Conservation (phyloP, 2,113 vertebrate genomes). For the Gambusia holbrooki region DNA sequence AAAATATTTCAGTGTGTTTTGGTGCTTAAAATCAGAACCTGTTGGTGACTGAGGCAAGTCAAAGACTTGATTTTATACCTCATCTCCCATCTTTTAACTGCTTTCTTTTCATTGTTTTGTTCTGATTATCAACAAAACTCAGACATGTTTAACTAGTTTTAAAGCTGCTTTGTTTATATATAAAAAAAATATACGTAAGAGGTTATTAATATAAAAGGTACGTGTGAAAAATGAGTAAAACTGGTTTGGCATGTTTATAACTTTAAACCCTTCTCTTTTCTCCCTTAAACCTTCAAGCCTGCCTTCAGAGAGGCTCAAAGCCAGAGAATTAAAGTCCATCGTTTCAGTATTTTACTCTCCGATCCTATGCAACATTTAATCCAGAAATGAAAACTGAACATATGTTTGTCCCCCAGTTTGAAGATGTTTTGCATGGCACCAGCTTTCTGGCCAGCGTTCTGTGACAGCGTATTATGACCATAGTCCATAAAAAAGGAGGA, state of each 20-base stretch:
- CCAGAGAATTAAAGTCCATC: constrained; percentile 18
- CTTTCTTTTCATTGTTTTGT: constrained; percentile 18
- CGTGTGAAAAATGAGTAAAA: constrained; percentile 42
- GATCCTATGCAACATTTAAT: constrained; percentile 92
- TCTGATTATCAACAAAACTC: constrained; percentile 22
- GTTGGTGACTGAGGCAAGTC: constrained; percentile 18
- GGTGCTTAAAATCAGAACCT: constrained; percentile 49
- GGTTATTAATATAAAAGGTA: constrained; percentile 36
- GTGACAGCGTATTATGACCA: no score
- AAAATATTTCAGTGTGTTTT: constrained; percentile 35
- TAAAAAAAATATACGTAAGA: constrained; percentile 42
- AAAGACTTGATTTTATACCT: constrained; percentile 65
- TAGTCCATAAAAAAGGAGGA: no score
- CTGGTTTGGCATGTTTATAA: constrained; percentile 32
- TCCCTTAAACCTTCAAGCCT: constrained; percentile 33
- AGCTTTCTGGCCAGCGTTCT: constrained; percentile 53
- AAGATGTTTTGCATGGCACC: constrained; percentile 78
- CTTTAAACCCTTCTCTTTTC: constrained; percentile 17
- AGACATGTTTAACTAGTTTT: constrained; percentile 39
- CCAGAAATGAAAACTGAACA: constrained; percentile 75
- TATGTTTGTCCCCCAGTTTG: constrained; percentile 56
- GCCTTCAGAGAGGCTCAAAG: constrained; percentile 32
- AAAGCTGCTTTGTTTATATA: constrained; percentile 77
- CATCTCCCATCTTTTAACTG: constrained; percentile 53
- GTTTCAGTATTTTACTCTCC: constrained; percentile 65